Percentiles rank a stretch among this genome's conserved stretches.
These are phyloP conservation scores for Zygaena filipendulae DNA, from an alignment of 2,888 invertebrate species.

Conservation along the genomic window DNA sequence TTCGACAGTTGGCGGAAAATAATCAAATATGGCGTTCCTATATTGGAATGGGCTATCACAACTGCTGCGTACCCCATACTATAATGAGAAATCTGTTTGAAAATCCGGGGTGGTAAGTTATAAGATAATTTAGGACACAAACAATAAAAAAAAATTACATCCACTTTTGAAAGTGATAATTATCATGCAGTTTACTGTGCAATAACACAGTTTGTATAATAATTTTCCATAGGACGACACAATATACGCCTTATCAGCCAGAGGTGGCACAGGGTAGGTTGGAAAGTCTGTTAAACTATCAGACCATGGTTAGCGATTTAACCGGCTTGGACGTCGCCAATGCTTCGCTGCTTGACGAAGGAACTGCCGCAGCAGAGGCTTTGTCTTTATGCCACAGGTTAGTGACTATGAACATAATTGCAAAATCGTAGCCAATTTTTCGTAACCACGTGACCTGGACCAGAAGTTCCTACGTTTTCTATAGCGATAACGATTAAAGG, in stretches of 20 bases:
- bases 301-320: conserved; percentile 95
- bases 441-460: too few relatives aligned
- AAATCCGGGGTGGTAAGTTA: conserved; percentile 94
- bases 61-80: conserved; percentile 95
- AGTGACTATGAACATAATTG: too few relatives aligned
- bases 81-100: conserved; percentile 97
- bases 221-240: conserved; percentile 84
- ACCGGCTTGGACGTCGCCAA: conserved; percentile 97
- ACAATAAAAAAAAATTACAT: neutral
- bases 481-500: too few relatives aligned
- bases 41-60: conserved; percentile 99
- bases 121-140: too few relatives aligned
- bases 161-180: too few relatives aligned
- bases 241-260: conserved; percentile 98
- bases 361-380: conserved; percentile 98
- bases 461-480: too few relatives aligned
- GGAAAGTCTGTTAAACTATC: conserved; percentile 96
- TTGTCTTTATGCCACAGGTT: conserved; percentile 89
- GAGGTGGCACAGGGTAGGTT: conserved; percentile 97
- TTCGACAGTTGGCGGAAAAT: conserved; percentile 80
- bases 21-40: conserved; percentile 96
- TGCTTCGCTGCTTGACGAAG: conserved; percentile 94
- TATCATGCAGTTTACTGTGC: too few relatives aligned
- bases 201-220: too few relatives aligned
- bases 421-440: too few relatives aligned